Conservation (phyloP, 2,888 invertebrate species). For the Ormyrus nitidulus region DNA sequence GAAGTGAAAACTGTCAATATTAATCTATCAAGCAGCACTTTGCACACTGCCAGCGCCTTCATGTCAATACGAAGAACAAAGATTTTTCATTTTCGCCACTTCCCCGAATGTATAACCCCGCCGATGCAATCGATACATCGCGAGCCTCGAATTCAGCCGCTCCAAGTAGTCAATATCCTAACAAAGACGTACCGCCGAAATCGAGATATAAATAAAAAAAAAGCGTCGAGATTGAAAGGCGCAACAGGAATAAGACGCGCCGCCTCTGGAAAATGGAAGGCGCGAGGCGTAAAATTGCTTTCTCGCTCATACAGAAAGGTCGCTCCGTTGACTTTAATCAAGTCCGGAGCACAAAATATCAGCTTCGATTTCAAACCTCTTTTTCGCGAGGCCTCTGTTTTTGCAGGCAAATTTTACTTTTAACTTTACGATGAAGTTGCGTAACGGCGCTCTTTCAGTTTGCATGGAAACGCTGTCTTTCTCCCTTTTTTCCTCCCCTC, state of each 20-base stretch:
- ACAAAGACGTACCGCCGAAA: neutral
- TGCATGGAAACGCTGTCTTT: conserved; percentile 7
- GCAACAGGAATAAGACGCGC: too few species aligned
- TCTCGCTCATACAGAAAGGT: conserved; percentile 26
- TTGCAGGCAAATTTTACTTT: conserved; percentile 13
- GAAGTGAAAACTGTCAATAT: too few species aligned
- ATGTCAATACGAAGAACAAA: too few species aligned
- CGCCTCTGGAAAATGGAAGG: conserved; percentile 43
- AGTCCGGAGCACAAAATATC: conserved; percentile 22
- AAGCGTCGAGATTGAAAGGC: neutral
- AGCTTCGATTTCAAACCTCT: conserved; percentile 32
- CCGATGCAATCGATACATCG: too few species aligned
- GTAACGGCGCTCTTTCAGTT: conserved; percentile 21
- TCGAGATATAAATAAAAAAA: conserved; percentile 10
- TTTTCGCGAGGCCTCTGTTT: neutral
- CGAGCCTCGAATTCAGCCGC: too few species aligned
- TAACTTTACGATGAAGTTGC: conserved; percentile 15
- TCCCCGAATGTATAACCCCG: too few species aligned
- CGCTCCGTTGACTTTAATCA: conserved; percentile 48
- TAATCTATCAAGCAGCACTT: too few species aligned
- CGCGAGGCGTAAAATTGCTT: conserved; percentile 50
- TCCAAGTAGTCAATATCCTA: conserved; percentile 27
- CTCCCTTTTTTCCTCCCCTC: conserved; percentile 1
- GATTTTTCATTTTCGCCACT: too few species aligned
- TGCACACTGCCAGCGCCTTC: too few species aligned